Evolutionary conservation across 35 echinoderm and acorn worm species (phyloP), one percentile per base, ranked within the genome.

Genomic region (Lytechinus variegatus): DNA sequence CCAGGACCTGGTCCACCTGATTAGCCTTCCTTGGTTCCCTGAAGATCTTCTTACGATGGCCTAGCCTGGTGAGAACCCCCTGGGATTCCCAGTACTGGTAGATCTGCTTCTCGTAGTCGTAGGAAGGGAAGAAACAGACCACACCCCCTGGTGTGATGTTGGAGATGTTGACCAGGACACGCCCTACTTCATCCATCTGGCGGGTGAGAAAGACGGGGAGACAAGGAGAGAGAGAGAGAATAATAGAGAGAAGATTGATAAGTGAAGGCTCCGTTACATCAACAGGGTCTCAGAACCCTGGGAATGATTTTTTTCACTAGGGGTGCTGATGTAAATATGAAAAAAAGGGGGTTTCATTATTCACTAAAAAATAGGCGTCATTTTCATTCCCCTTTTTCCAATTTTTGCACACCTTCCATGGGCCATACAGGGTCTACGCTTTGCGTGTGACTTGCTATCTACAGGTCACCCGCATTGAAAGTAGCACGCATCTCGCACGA

Each of bases 111-210:
- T 97, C 98, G 79, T 99, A 99, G 92, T 99, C 98, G 61, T 99
- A 99, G 9, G 98, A 99, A 54, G 98, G 98, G 53, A 99, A 97
- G 96, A 99, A 99, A 92, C 97, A 97, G 2, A 99, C 98, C n/a
- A 99, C 93, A 6, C 98, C 98, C 72, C 97, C 98, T 24, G 98
- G 98, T 29, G 98, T 94, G 10, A 99, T 96, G 54, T 96, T 99
- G 86, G 96, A 98, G 6, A 98, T 52, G 71, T 99, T 99, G 52
- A 92, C 94, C 1, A 99, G 93, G 55, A 99, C 95, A 44, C 98
- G 95, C 9, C 98, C 98, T 9, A 99, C 94, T 95, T 99, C 98
- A 96, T 99, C 98, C 94, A 99, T 97, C 98, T 99, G 87, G 19
- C 5, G 88, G 16, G 66, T 24, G 11, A 11, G 55, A 11, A 0